These are phyloP conservation scores for Graptemys geographica DNA, from an alignment of 2,797 vertebrate genomes.

Conservation along the genomic window DNA sequence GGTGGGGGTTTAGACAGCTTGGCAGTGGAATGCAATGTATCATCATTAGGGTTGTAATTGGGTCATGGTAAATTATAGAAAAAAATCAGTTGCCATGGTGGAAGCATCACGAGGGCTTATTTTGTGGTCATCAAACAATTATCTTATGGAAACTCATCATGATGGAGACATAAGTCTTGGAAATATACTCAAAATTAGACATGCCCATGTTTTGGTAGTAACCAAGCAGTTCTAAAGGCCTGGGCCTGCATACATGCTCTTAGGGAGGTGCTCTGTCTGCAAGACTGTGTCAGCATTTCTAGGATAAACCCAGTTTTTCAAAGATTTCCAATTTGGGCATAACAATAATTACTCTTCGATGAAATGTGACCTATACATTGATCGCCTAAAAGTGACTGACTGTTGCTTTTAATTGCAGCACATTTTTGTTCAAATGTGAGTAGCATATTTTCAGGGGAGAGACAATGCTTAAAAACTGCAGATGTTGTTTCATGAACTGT, in stretches of 20 bases:
- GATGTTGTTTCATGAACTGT: neutral
- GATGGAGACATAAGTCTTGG: neutral
- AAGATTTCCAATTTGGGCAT: neutral
- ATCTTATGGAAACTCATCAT: conserved; percentile 1
- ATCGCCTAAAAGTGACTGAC: neutral
- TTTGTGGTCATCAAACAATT: conserved; percentile 43
- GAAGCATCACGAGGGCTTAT: conserved; percentile 65
- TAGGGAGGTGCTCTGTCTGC: neutral
- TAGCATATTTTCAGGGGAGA: neutral
- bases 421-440: neutral
- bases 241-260: accelerated
- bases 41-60: conserved; percentile 58
- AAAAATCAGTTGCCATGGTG: conserved; percentile 71
- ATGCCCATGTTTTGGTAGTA: neutral
- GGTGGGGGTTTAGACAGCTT: conserved; percentile 59
- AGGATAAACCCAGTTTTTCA: conserved; percentile 10
- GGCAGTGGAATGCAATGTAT: conserved; percentile 51
- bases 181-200: neutral
- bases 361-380: neutral
- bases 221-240: neutral
- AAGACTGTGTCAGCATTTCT: conserved; percentile 20
- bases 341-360: conserved; percentile 14
- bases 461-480: conserved; percentile 13
- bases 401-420: neutral
- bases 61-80: conserved; percentile 69